A percentile compares a stretch with the other conserved stretches of the same genome.
Conservation (phyloP, 2,113 vertebrate species). For the Saccopteryx leptura region DNA sequence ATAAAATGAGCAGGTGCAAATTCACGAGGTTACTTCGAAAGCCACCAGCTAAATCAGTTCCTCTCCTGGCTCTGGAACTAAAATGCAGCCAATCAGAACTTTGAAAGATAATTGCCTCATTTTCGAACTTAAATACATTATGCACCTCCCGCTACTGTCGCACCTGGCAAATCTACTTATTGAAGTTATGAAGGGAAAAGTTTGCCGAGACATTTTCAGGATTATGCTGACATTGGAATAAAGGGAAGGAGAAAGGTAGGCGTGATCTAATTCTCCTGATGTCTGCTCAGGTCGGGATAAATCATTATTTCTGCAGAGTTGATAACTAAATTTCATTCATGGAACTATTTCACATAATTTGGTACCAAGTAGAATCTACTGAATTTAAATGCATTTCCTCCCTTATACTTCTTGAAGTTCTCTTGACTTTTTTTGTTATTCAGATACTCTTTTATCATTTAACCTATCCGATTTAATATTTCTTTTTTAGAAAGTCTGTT, state of each 20-base stretch:
- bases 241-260: conserved; percentile 83
- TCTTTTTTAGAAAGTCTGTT: neutral
- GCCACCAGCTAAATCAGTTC: conserved; percentile 73
- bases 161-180: conserved; percentile 88
- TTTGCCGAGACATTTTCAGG: conserved; percentile 76
- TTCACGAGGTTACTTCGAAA: conserved; percentile 73
- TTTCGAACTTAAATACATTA: conserved; percentile 86
- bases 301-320: conserved; percentile 78
- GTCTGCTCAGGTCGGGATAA: conserved; percentile 71
- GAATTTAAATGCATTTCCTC: conserved; percentile 78
- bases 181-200: conserved; percentile 70
- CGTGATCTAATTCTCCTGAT: conserved; percentile 81
- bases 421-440: conserved; percentile 63
- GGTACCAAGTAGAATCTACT: conserved; percentile 73
- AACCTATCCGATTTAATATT: neutral
- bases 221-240: conserved; percentile 84
- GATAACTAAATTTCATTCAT: conserved; percentile 77
- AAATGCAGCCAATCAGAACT: conserved; percentile 73
- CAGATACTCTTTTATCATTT: conserved; percentile 70
- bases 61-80: conserved; percentile 71
- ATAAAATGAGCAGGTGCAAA: conserved; percentile 84
- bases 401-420: conserved; percentile 26
- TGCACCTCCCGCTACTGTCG: conserved; percentile 80
- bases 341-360: conserved; percentile 77
- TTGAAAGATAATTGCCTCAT: conserved; percentile 76